Conservation (phyloP, 1,140 invertebrate species). For the Micrasema longulum region DNA sequence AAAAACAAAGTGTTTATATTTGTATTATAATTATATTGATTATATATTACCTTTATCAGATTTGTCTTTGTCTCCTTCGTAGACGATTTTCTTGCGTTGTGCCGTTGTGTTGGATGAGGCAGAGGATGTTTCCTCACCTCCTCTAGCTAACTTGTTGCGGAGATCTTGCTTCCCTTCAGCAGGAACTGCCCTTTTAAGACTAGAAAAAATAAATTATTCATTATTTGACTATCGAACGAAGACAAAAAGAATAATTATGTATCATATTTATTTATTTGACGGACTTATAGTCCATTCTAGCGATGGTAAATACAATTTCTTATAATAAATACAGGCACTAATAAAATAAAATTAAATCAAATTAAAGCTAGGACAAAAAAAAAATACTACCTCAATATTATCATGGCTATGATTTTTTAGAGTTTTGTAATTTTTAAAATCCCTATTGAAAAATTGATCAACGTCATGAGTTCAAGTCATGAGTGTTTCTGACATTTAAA, state of each 20-base stretch:
- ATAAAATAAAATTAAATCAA: too few relatives aligned
- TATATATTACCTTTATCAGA: constrained; percentile 18
- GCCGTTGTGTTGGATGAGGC: background rate
- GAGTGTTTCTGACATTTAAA: background rate
- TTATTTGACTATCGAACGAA: too few relatives aligned
- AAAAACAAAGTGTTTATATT: too few relatives aligned
- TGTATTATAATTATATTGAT: background rate
- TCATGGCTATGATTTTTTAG: too few relatives aligned
- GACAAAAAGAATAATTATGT: background rate
- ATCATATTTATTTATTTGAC: background rate
- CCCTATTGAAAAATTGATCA: background rate
- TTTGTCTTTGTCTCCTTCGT: constrained; percentile 12
- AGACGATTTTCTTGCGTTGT: constrained; percentile 45
- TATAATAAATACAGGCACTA: too few relatives aligned
- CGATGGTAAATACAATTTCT: too few relatives aligned
- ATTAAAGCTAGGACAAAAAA: too few relatives aligned
- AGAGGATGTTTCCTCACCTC: background rate
- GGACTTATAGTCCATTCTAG: too few relatives aligned
- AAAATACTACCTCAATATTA: too few relatives aligned
- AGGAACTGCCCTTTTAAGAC: constrained; percentile 33
- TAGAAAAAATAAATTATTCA: constrained; percentile 10
- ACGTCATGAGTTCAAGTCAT: too few relatives aligned
- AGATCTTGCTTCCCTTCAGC: constrained; percentile 37
- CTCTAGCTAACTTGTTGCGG: constrained; percentile 44
- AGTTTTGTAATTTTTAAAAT: background rate